Conservation (phyloP, 2,888 invertebrate genomes). For the Spicauda simplicius region DNA sequence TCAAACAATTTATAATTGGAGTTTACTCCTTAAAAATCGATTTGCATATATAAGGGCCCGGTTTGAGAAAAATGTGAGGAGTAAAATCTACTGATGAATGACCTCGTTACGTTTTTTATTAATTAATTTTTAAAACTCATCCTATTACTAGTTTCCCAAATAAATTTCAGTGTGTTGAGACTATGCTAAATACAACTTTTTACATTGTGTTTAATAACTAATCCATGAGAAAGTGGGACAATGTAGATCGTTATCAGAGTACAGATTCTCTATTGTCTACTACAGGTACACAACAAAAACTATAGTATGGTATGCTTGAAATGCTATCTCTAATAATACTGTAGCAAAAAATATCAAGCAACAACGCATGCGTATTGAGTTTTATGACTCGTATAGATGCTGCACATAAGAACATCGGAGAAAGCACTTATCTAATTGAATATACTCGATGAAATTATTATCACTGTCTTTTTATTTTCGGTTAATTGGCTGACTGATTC, state of each 20-base stretch:
- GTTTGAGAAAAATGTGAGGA: too few species aligned
- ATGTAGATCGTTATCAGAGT: conserved; percentile 28
- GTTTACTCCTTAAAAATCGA: too few species aligned
- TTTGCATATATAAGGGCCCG: too few species aligned
- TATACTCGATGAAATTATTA: conserved; percentile 4
- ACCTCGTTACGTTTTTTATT: too few species aligned
- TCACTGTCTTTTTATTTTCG: conserved; percentile 4
- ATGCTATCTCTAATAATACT: conserved; percentile 31
- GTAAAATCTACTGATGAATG: too few species aligned
- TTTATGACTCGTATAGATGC: neutral
- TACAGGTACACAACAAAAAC: conserved; percentile 20
- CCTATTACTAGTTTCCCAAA: too few species aligned
- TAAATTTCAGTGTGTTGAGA: neutral
- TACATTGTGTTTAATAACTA: neutral
- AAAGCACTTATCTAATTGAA: conserved; percentile 24
- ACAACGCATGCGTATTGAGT: neutral
- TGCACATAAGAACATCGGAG: neutral
- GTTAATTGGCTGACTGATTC: too few species aligned
- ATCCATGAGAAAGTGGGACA: conserved; percentile 25
- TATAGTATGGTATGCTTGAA: conserved; percentile 22
- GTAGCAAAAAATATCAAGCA: conserved; percentile 23
- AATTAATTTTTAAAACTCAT: too few species aligned
- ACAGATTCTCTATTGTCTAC: conserved; percentile 14
- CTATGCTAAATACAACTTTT: neutral
- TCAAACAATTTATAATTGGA: too few species aligned